Percentiles rank a stretch among this genome's conserved stretches.
Conservation (phyloP, 2,888 invertebrate genomes). For the Apocheima hispidaria region DNA sequence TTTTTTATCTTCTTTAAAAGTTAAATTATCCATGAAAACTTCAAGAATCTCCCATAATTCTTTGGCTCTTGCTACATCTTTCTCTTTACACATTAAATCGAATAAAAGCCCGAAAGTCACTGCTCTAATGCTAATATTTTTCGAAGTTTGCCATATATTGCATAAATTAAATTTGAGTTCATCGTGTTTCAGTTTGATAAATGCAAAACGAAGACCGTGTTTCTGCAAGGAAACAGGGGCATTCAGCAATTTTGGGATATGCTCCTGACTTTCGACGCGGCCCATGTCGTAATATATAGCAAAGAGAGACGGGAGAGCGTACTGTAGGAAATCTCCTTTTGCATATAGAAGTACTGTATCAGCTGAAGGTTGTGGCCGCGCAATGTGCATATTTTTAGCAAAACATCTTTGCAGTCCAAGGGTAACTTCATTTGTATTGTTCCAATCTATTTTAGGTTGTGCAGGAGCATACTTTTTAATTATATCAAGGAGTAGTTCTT, state of each 20-base stretch:
- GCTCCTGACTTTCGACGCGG: constrained; percentile 46
- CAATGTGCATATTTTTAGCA: constrained; percentile 70
- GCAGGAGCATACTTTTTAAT: constrained; percentile 64
- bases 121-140: constrained; percentile 67
- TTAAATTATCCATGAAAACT: constrained; percentile 64
- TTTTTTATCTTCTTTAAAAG: constrained; percentile 63
- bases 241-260: constrained; percentile 60
- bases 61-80: constrained; percentile 49
- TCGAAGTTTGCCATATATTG: constrained; percentile 61
- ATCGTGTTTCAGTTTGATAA: constrained; percentile 56
- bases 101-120: constrained; percentile 65
- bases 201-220: constrained; percentile 67
- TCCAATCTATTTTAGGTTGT: constrained; percentile 65
- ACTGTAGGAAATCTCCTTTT: constrained; percentile 72
- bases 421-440: constrained; percentile 56
- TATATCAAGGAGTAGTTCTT: constrained; percentile 52
- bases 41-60: constrained; percentile 61
- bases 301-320: constrained; percentile 65
- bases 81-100: constrained; percentile 60
- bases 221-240: constrained; percentile 71
- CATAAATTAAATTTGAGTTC: constrained; percentile 57
- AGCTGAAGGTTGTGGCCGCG: constrained; percentile 67
- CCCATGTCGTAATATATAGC: constrained; percentile 68
- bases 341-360: constrained; percentile 63
- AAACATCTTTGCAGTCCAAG: constrained; percentile 64